A percentile compares a stretch with the other conserved stretches of the same genome.
Evolutionary conservation across 1,140 invertebrate genomes (phyloP).

Genomic region (Drosophila chauvacae): DNA sequence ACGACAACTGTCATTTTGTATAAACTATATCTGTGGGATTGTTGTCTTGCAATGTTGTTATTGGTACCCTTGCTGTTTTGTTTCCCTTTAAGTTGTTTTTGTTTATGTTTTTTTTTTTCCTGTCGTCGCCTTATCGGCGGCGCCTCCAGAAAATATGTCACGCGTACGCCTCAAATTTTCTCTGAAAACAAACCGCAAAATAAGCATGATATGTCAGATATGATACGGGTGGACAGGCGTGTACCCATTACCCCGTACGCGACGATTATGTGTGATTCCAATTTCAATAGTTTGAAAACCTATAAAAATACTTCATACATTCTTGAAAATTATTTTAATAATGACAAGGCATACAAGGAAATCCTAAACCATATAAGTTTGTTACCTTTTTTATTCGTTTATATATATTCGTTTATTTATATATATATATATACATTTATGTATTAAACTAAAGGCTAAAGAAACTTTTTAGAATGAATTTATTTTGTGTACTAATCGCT

Average conservation of each 20-base stretch:
- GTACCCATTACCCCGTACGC: constrained; percentile 3
- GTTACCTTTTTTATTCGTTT: too few relatives aligned
- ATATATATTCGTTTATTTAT: too few relatives aligned
- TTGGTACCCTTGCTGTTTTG: constrained; percentile 10
- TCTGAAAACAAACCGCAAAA: constrained; percentile 73
- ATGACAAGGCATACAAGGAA: too few relatives aligned
- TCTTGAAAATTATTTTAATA: too few relatives aligned
- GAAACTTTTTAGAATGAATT: too few relatives aligned
- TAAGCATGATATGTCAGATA: constrained; percentile 56
- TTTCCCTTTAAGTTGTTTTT: constrained; percentile 16
- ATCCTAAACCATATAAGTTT: too few relatives aligned
- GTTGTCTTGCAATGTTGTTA: constrained; percentile 30
- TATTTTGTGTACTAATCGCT: too few relatives aligned
- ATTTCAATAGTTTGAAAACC: neutral
- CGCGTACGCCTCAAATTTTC: constrained; percentile 76
- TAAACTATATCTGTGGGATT: constrained; percentile 69
- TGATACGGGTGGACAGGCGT: neutral
- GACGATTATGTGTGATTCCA: constrained; percentile 6
- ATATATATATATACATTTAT: too few relatives aligned
- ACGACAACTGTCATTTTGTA: constrained; percentile 47
- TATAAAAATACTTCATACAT: too few relatives aligned
- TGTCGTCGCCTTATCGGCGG: constrained; percentile 68
- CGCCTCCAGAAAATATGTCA: constrained; percentile 80
- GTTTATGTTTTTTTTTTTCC: constrained; percentile 25
- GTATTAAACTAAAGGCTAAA: too few relatives aligned